Conservation (phyloP, 2,888 invertebrate genomes). For the Archaeoteleia sp. region DNA sequence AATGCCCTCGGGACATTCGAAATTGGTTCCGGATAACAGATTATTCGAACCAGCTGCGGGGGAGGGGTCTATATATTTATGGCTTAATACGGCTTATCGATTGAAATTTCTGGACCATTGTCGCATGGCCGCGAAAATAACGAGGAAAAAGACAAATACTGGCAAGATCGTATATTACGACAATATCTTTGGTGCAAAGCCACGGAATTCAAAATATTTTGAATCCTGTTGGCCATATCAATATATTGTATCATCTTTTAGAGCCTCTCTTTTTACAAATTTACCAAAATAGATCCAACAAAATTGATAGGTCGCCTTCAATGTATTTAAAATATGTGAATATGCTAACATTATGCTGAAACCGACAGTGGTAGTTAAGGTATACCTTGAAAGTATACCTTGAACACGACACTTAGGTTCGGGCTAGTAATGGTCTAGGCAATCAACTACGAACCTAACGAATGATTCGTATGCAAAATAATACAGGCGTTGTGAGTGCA, state of each 20-base stretch:
- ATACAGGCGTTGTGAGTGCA: neutral
- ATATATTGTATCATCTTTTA: no score
- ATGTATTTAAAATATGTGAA: no score
- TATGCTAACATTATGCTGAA: no score
- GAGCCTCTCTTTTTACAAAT: no score
- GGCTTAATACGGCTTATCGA: constrained; percentile 30
- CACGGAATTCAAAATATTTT: constrained; percentile 4
- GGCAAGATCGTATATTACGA: constrained; percentile 14
- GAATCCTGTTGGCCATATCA: no score
- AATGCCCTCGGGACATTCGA: constrained; percentile 39
- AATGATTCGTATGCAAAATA: neutral
- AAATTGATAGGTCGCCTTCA: no score
- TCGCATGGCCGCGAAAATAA: constrained; percentile 20
- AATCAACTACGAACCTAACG: no score
- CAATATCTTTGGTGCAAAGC: neutral
- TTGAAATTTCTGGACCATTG: constrained; percentile 23
- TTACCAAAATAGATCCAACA: no score
- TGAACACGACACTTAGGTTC: no score
- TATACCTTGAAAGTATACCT: no score
- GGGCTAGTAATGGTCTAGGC: no score
- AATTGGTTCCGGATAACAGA: constrained; percentile 41
- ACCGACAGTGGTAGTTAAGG: no score
- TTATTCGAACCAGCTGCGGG: constrained; percentile 21
- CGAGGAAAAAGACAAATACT: constrained; percentile 9
- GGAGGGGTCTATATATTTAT: constrained; percentile 17